Conservation (phyloP, 2,113 vertebrate species). For the Gymnogyps californianus region DNA sequence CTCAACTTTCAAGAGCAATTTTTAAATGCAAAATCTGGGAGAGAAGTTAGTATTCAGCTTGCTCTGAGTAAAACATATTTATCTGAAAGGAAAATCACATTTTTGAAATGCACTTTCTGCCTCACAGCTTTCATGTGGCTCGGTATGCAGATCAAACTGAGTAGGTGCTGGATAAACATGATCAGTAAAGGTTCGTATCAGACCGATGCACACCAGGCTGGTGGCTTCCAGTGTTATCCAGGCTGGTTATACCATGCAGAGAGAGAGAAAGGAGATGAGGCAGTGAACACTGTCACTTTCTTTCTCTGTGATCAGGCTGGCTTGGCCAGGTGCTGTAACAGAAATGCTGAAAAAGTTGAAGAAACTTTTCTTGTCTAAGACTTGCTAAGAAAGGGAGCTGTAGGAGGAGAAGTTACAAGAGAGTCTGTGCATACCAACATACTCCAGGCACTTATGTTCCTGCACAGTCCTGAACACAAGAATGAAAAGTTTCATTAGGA, state of each 20-base stretch:
- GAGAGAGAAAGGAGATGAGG: slow-evolving; percentile 34
- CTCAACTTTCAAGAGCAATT: slow-evolving; percentile 60
- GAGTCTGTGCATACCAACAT: background rate
- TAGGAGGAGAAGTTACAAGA: background rate
- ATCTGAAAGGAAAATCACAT: slow-evolving; percentile 60
- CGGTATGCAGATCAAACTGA: background rate
- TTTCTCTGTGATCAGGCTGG: background rate
- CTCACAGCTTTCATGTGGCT: slow-evolving; percentile 48
- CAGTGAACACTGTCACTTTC: background rate
- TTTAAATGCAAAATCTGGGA: slow-evolving; percentile 39
- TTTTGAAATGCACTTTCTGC: slow-evolving; percentile 63
- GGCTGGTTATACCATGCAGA: slow-evolving; percentile 21
- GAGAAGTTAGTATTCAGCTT: slow-evolving; percentile 45
- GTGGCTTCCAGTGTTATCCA: slow-evolving; percentile 25
- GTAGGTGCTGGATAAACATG: slow-evolving; percentile 46
- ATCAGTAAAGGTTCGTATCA: slow-evolving; percentile 46
- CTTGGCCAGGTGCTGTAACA: slow-evolving; percentile 4
- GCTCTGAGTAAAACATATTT: slow-evolving; percentile 1
- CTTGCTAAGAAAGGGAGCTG: background rate
- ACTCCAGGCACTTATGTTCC: background rate
- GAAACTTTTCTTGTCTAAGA: slow-evolving; percentile 23
- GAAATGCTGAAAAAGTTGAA: slow-evolving; percentile 3
- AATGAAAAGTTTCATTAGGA: background rate
- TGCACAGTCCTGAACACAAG: background rate
- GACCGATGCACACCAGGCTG: slow-evolving; percentile 2